These are phyloP conservation scores for Penaeus indicus DNA, from an alignment of 1,140 invertebrate genomes.

Conservation along the genomic window DNA sequence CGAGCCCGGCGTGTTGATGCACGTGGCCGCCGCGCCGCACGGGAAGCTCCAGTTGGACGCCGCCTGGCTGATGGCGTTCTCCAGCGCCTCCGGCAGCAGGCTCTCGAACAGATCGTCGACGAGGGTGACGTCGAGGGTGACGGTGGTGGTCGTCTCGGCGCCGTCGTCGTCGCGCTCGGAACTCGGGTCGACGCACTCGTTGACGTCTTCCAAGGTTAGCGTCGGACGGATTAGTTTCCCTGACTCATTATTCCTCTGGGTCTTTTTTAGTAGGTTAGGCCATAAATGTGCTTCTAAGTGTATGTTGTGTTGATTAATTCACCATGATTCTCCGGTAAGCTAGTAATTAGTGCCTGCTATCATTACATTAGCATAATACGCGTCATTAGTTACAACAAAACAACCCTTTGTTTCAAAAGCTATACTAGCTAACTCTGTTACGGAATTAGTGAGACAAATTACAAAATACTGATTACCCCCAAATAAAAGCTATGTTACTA, in stretches of 20 bases:
- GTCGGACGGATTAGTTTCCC: background rate
- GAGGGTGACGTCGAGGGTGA: constrained; percentile 1
- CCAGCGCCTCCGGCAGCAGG: constrained; percentile 81
- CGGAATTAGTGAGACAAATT: background rate
- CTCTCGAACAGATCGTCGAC: constrained; percentile 70
- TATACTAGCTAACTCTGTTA: too few relatives aligned
- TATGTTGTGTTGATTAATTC: too few relatives aligned
- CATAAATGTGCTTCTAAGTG: too few relatives aligned
- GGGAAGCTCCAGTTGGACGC: constrained; percentile 71
- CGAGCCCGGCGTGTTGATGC: constrained; percentile 83
- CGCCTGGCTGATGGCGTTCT: constrained; percentile 79
- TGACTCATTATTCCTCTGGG: too few relatives aligned
- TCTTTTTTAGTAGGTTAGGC: too few relatives aligned
- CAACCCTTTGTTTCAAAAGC: too few relatives aligned
- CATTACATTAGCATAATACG: too few relatives aligned
- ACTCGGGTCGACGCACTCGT: constrained; percentile 65
- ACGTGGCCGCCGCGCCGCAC: constrained; percentile 88
- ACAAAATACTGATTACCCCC: background rate
- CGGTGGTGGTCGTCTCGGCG: constrained; percentile 34
- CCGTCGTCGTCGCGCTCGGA: constrained; percentile 1
- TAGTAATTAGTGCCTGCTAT: too few relatives aligned
- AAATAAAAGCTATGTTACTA: background rate
- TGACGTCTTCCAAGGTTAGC: constrained; percentile 65
- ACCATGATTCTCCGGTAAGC: too few relatives aligned
- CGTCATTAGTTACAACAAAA: too few relatives aligned